Evolutionary conservation across 2,888 invertebrate genomes (phyloP), one percentile per base, ranked within the genome.

Genomic region (Agrilus cyanescens): DNA sequence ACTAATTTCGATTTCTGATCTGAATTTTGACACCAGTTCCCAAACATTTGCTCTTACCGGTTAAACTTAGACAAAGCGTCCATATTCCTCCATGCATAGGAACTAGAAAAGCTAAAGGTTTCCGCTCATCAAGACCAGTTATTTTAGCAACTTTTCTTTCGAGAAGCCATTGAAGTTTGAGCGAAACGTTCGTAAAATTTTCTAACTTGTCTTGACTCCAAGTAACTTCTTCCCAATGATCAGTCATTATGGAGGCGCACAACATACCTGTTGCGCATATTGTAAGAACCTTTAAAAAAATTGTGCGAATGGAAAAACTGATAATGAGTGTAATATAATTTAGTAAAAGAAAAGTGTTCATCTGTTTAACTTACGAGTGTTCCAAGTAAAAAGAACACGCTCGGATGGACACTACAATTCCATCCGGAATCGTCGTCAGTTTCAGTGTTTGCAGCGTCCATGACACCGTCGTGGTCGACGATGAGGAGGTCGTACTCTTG

Each of bases 11-110:
- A 6, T 20, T 20, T 20, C 4, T 20, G 20, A 20, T 20, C 20
- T 8, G 7, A 5, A 20, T 8, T 7, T 20, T 6, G 7, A 8
- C 6, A 20, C 10, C 25, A 10, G 2, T 8, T 10, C 25, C 10
- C n/a, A n/a, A n/a, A n/a, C n/a, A n/a, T 10, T 25, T 25, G 8
- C 14, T 57, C 59, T 63, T 68, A 87, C 88, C 86, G 67, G 80
- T 78, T 55, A 89, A 74, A 56, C 84, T 84, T 56, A 82, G 82
- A 66, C 85, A 93, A 64, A 85, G 75, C 15, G 83, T 90, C 91
- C 86, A 91, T 57, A 85, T 91, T 30, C 86, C 91, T n/a, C 85
- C 88, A 56, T 85, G 85, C 81, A 86, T 86, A 10, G 86, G 89
- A 20, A 89, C 85, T 44, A 90, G 67, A 66, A 88, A 85, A 30